phyloP scores from a whole-genome alignment of 2,113 vertebrate genomes.

The Zonotrichia leucophrys region DNA sequence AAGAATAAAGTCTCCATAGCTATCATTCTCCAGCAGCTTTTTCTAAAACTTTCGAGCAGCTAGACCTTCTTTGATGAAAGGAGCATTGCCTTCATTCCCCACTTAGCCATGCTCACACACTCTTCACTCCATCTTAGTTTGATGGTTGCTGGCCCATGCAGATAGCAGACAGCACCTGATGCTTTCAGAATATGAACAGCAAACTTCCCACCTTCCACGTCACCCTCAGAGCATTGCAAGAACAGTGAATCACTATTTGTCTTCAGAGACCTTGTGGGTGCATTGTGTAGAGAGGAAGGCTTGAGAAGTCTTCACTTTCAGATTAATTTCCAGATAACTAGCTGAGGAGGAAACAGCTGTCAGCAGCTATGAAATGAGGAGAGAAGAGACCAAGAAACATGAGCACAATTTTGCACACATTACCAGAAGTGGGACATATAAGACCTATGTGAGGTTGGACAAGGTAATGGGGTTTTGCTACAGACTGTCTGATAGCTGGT shows the following conservation, averaged over 20 bases:
- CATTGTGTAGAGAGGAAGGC: neutral
- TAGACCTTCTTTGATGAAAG: neutral
- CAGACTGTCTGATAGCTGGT: neutral
- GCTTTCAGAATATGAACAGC: neutral
- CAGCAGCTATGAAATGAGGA: neutral
- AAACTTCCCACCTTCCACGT: neutral
- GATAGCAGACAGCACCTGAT: neutral
- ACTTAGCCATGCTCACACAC: neutral
- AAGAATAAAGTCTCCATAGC: neutral
- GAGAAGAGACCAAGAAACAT: neutral
- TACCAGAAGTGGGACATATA: neutral
- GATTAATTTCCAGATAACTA: neutral
- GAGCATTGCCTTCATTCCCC: neutral
- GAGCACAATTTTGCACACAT: neutral
- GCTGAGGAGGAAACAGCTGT: slow-evolving; percentile 4
- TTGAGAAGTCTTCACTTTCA: slow-evolving; percentile 7
- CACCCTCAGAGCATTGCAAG: neutral
- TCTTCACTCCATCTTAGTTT: neutral
- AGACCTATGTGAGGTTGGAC: neutral
- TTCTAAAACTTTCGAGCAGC: neutral
- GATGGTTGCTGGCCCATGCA: neutral
- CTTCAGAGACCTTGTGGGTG: neutral
- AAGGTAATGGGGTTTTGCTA: neutral
- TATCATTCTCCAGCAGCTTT: neutral
- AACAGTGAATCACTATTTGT: neutral